Evolutionary conservation across 1,140 invertebrate genomes (phyloP).

Genomic region (Adoxophyes honmai): DNA sequence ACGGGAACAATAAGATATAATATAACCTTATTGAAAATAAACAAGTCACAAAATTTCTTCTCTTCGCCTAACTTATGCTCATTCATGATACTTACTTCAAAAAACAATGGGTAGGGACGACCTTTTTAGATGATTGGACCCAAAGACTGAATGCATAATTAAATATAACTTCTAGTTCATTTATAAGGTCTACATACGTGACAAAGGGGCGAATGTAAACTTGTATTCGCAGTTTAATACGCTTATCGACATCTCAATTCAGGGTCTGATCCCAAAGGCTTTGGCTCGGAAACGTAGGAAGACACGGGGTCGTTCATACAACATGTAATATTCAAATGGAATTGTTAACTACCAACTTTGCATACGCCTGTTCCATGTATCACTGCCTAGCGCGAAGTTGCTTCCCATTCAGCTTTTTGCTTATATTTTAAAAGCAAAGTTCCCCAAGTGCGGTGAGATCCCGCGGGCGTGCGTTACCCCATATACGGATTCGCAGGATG

Average conservation of each 20-base stretch:
- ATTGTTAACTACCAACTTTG: conserved; percentile 1
- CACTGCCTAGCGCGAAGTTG: no score
- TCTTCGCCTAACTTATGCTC: no score
- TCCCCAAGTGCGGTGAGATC: neutral
- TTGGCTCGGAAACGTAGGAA: neutral
- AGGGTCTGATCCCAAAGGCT: neutral
- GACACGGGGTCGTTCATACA: neutral
- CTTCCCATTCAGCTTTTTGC: no score
- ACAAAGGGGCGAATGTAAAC: neutral
- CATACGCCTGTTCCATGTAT: neutral
- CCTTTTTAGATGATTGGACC: no score
- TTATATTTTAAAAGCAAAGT: neutral
- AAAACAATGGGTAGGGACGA: no score
- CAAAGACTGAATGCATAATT: no score
- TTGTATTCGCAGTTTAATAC: neutral
- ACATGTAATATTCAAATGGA: neutral
- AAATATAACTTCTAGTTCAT: neutral
- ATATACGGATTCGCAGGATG: no score
- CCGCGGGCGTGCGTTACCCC: neutral
- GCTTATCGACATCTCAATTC: neutral
- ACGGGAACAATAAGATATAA: no score
- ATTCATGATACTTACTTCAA: no score
- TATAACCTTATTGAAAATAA: no score
- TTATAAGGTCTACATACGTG: neutral
- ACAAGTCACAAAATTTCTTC: no score